Evolutionary conservation across 2,113 vertebrate species (phyloP).

Genomic region (Hypomesus transpacificus): DNA sequence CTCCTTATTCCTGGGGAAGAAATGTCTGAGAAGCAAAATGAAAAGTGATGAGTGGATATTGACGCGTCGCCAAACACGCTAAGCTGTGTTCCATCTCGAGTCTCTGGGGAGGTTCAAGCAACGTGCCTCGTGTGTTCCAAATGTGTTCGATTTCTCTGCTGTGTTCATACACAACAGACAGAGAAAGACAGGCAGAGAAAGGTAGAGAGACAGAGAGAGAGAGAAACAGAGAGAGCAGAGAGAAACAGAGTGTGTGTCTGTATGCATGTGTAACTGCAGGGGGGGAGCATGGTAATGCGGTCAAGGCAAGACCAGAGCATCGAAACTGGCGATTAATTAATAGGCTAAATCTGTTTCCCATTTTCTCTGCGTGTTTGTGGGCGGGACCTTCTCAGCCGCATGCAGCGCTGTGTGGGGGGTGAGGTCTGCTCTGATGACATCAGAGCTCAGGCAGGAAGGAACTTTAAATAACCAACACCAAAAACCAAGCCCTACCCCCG

Average conservation of each 20-base stretch:
- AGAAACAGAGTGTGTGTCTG: conserved; percentile 13
- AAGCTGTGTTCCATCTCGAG: conserved; percentile 1
- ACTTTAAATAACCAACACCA: conserved; percentile 45
- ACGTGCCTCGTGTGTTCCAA: conserved; percentile 8
- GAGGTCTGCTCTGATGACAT: conserved; percentile 57
- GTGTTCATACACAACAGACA: not conserved
- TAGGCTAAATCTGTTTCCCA: conserved; percentile 55
- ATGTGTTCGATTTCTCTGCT: conserved; percentile 21
- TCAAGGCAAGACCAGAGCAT: conserved; percentile 34
- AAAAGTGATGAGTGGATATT: conserved; percentile 24
- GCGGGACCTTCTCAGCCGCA: conserved; percentile 51
- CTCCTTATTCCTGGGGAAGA: conserved; percentile 24
- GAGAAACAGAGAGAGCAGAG: no score
- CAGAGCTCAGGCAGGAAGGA: conserved; percentile 49
- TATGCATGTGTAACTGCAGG: not conserved
- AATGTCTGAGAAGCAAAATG: conserved; percentile 20
- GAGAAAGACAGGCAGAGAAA: conserved; percentile 4
- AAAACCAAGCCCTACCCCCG: conserved; percentile 2
- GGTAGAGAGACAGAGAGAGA: not conserved
- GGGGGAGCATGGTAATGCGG: conserved; percentile 15
- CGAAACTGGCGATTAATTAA: conserved; percentile 59
- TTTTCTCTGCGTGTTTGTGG: conserved; percentile 56
- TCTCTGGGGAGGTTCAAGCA: conserved; percentile 8
- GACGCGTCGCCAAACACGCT: conserved; percentile 23
- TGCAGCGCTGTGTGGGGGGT: conserved; percentile 49